A percentile compares a stretch with the other conserved stretches of the same genome.
Conservation (phyloP, 2,888 invertebrate genomes). For the Danaus chrysippus region DNA sequence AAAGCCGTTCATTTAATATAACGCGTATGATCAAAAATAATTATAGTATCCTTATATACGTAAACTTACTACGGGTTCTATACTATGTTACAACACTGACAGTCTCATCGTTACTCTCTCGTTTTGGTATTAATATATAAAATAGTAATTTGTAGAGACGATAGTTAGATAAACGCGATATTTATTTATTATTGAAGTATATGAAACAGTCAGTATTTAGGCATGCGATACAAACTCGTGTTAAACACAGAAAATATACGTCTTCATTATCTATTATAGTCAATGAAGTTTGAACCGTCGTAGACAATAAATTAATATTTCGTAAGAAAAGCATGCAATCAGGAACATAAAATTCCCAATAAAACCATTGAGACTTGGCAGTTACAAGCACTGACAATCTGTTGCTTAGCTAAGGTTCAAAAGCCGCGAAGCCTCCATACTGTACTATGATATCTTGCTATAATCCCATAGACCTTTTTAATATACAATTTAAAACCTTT, state of each 20-base stretch:
- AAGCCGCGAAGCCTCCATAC: constrained; percentile 5
- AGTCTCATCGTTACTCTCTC: too few species aligned
- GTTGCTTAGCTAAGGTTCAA: constrained; percentile 18
- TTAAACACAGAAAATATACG: too few species aligned
- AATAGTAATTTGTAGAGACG: too few species aligned
- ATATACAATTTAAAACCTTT: constrained; percentile 14
- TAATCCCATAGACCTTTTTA: constrained; percentile 19
- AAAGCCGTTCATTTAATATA: not conserved
- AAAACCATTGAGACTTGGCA: constrained; percentile 12
- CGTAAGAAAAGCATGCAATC: constrained; percentile 5
- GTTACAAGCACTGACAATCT: constrained; percentile 9
- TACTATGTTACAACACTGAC: too few species aligned
- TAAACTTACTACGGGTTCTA: too few species aligned
- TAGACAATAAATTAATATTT: constrained; percentile 3
- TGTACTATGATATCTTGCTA: constrained; percentile 16
- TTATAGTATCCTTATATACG: too few species aligned
- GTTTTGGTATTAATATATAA: too few species aligned
- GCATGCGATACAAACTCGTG: too few species aligned
- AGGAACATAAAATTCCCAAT: constrained; percentile 12
- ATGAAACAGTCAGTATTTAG: too few species aligned
- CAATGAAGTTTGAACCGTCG: not conserved
- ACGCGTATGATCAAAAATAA: too few species aligned
- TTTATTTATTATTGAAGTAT: too few species aligned
- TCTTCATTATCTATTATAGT: not conserved
- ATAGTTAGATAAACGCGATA: too few species aligned